Evolutionary conservation across 1,140 invertebrate species (phyloP).

Genomic region (Idris sp.): DNA sequence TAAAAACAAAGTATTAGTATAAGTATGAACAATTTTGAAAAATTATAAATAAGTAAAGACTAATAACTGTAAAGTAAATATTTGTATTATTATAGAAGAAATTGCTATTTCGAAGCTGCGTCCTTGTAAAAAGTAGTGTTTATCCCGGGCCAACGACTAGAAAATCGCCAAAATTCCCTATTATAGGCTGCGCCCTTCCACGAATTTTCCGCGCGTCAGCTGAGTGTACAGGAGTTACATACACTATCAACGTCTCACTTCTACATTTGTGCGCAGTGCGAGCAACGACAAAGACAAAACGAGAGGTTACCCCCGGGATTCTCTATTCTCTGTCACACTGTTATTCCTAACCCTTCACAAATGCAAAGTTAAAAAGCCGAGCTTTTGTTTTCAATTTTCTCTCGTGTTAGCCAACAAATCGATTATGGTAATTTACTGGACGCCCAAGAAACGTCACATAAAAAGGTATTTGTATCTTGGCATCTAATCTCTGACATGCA

Average conservation of each 20-base stretch:
- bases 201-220: no score
- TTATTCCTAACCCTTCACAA: slow-evolving; percentile 8
- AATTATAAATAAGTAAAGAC: no score
- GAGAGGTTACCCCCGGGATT: slow-evolving; percentile 1
- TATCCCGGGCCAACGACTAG: no score
- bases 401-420: not conserved
- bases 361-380: slow-evolving; percentile 3
- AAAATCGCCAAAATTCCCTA: no score
- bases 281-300: not conserved
- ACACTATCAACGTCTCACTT: slow-evolving; percentile 13
- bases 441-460: slow-evolving; percentile 20
- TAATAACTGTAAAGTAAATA: no score
- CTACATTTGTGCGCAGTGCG: not conserved
- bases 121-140: no score
- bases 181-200: no score
- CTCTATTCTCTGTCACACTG: no score
- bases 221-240: not conserved
- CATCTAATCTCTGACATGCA: not conserved
- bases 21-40: no score
- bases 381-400: not conserved
- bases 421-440: slow-evolving; percentile 32
- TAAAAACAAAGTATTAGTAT: no score
- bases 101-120: no score
- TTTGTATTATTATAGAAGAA: no score
- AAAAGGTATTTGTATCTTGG: slow-evolving; percentile 20